Evolutionary conservation across 2,797 vertebrate genomes (phyloP).

Genomic region (Hafferia zeledoni): DNA sequence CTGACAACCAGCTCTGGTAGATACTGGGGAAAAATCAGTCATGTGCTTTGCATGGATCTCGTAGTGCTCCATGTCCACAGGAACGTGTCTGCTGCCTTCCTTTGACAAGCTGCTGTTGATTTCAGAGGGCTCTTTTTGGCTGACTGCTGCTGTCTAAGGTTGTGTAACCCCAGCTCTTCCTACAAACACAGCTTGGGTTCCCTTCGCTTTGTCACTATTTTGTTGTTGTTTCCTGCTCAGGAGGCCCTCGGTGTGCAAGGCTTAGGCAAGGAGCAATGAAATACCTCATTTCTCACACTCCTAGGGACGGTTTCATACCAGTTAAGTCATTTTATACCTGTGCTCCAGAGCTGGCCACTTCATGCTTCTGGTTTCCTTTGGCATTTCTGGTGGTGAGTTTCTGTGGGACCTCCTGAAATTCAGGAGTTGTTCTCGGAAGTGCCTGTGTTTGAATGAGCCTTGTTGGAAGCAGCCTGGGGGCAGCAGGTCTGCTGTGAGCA

Average conservation of each 20-base stretch:
- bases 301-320: neutral
- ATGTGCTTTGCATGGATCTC: fast-evolving
- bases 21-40: neutral
- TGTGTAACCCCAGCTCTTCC: neutral
- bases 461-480: neutral
- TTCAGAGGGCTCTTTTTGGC: neutral
- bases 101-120: neutral
- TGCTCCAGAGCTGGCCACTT: neutral
- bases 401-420: neutral
- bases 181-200: neutral
- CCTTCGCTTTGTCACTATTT: neutral
- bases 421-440: neutral
- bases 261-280: neutral
- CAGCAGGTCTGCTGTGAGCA: neutral
- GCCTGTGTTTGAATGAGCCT: neutral
- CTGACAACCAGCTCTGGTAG: neutral
- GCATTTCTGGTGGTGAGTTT: neutral
- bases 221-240: neutral
- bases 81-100: neutral
- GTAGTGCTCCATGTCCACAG: neutral
- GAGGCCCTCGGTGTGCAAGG: neutral
- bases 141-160: neutral
- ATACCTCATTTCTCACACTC: neutral
- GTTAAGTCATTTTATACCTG: neutral
- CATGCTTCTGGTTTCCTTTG: neutral